Percentiles rank a stretch among this genome's conserved stretches.
These are phyloP conservation scores for Tylochromis polylepis DNA, from an alignment of 2,113 vertebrate genomes.

Conservation along the genomic window DNA sequence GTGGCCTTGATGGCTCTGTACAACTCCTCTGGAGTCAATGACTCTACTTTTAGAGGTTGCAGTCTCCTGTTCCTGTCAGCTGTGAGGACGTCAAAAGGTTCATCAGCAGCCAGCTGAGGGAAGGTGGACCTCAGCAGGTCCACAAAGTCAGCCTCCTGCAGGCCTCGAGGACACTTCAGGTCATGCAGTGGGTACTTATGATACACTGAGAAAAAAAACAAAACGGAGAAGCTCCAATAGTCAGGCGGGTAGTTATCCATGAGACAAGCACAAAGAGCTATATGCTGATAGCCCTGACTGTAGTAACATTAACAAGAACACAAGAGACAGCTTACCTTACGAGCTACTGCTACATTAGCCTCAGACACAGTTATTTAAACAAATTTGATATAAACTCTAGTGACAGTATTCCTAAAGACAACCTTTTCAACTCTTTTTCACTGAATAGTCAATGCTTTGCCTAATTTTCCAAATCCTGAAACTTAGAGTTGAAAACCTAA, in stretches of 20 bases:
- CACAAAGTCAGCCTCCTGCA: neutral
- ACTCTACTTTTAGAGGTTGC: neutral
- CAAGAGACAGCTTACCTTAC: neutral
- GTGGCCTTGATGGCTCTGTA: neutral
- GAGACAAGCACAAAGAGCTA: neutral
- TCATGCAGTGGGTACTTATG: neutral
- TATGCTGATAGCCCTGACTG: neutral
- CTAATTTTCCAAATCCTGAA: neutral
- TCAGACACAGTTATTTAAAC: neutral
- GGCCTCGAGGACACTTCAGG: neutral
- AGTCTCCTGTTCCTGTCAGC: neutral
- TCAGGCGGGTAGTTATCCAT: neutral
- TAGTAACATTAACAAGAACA: neutral
- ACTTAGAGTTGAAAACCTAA: neutral
- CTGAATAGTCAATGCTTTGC: neutral
- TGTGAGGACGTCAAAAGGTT: neutral
- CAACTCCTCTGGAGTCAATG: conserved; percentile 11
- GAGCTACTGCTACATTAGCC: neutral
- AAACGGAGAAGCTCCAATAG: neutral
- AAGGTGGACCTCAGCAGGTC: neutral
- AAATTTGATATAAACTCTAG: neutral
- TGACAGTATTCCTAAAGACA: neutral
- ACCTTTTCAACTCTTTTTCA: neutral
- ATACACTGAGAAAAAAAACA: neutral
- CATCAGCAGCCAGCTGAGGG: neutral